Base-by-base conservation (phyloP, 1,140 invertebrate genomes). In the Anastatus disparis region DNA sequence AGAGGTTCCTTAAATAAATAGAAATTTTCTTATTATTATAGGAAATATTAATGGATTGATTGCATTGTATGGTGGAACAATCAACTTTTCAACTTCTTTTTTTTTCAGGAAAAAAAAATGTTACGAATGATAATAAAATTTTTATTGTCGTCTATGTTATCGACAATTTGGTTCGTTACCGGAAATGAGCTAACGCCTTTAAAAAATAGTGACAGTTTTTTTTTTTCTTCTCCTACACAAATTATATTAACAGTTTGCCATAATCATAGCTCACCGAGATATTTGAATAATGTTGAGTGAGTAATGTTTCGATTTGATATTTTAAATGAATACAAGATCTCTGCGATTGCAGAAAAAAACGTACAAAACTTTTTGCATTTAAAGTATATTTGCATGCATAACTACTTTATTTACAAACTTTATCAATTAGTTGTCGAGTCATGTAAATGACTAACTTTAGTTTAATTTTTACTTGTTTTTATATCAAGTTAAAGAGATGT, bases 211-310 rank as follows among this genome's bases (percentile, higher is more conserved):
- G n/a, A 56, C 20, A 55, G 31, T 29, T 42, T 65, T 65, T 20
- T 31, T 35, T 46, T 56, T 53, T 26, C n/a, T n/a, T 53, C 17
- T 46, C 7, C 50, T 9, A 24, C 35, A 35, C 2, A 31, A 15
- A 53, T 24, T 44, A 12, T 31, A 61, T 61, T 58, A 27, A 35
- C 31, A 35, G 31, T 35, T 35, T 3, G 52, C 0, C 26, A 31
- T 6, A 27, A 20, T 26, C 52, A 44, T 40, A 27, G 52, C 42
- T 31, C 69, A 66, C 40, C 52, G 17, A 29, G 42, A 35, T 76
- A 83, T 87, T 86, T 88, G 31, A 89, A 76, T 26, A 65, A 40
- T 31, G 26, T 17, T 44, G 91, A 76, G 84, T 91, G 89, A 38
- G 90, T 89, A 35, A 90, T 88, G 61, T 89, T 87, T 3, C 40